phyloP scores from a whole-genome alignment of 2,888 invertebrate genomes.

The Volucella inanis region DNA sequence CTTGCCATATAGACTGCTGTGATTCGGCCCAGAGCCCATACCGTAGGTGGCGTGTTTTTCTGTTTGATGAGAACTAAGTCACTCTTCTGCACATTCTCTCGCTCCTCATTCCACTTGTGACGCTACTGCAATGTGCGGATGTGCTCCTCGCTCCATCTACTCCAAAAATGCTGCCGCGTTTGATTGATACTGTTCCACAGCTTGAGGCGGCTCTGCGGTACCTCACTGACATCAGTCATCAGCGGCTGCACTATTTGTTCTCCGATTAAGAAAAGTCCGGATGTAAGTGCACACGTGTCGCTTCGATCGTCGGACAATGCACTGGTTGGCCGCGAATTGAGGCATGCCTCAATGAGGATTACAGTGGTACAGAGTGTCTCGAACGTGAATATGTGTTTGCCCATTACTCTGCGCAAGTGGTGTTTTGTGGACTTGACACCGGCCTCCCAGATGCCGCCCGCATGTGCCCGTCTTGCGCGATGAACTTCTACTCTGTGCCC shows the following conservation, averaged over 20 bases:
- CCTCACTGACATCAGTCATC: slow-evolving; percentile 8
- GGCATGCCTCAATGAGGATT: not conserved
- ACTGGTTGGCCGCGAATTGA: slow-evolving; percentile 19
- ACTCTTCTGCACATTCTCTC: not conserved
- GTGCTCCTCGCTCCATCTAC: not conserved
- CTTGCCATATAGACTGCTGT: not conserved
- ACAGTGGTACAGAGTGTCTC: not conserved
- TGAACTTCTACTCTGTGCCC: no score
- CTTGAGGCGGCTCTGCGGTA: slow-evolving; percentile 6
- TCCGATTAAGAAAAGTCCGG: slow-evolving; percentile 20
- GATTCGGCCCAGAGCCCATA: slow-evolving; percentile 6
- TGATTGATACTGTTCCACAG: slow-evolving; percentile 15
- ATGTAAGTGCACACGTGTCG: slow-evolving; percentile 3
- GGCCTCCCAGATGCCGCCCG: slow-evolving; percentile 18
- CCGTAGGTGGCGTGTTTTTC: not conserved
- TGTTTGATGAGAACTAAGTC: no score
- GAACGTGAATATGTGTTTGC: slow-evolving; percentile 8
- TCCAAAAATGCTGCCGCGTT: slow-evolving; percentile 14
- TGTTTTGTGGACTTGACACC: not conserved
- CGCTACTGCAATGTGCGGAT: not conserved
- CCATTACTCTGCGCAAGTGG: slow-evolving; percentile 9
- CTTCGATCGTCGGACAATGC: slow-evolving; percentile 17
- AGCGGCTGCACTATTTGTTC: slow-evolving; percentile 17
- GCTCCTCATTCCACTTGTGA: not conserved
- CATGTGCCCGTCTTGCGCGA: not conserved